A percentile compares a stretch with the other conserved stretches of the same genome.
These are phyloP conservation scores for Vanessa tameamea DNA, from an alignment of 1,140 invertebrate species.

Conservation along the genomic window DNA sequence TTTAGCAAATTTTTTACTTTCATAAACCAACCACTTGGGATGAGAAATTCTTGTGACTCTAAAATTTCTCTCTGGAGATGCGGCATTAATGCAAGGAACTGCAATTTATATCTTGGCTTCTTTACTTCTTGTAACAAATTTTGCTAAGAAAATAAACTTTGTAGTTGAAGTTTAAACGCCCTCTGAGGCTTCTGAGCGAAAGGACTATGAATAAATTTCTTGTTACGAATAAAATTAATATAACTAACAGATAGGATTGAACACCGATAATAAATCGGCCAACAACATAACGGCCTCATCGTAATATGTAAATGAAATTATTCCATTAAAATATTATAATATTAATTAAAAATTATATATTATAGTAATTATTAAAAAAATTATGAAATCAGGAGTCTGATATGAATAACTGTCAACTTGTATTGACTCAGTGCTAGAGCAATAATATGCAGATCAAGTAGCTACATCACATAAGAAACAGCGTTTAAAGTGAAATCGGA, in stretches of 20 bases:
- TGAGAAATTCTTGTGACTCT: conserved; percentile 1
- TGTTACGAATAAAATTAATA: conserved; percentile 3
- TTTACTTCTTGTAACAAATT: conserved; percentile 21
- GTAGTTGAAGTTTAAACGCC: conserved; percentile 10
- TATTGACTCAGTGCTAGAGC: conserved; percentile 16
- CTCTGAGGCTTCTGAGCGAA: conserved; percentile 7
- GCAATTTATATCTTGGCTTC: conserved; percentile 23
- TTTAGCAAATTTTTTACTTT: background rate
- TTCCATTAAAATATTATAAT: no score
- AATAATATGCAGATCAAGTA: conserved; percentile 14
- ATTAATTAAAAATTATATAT: no score
- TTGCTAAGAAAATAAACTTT: conserved; percentile 15
- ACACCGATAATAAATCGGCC: no score
- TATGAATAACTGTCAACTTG: conserved; percentile 14
- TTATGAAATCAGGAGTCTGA: background rate
- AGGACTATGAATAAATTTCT: conserved; percentile 17
- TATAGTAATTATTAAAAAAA: background rate
- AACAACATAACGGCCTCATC: no score
- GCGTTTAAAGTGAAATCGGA: background rate
- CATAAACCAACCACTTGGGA: background rate
- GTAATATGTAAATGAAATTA: no score
- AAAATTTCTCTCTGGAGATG: conserved; percentile 20
- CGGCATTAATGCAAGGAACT: conserved; percentile 16
- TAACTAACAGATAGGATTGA: no score
- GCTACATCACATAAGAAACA: conserved; percentile 2